Evolutionary conservation across 2,797 vertebrate species (phyloP).

Genomic region (Pangasius mekongensis): DNA sequence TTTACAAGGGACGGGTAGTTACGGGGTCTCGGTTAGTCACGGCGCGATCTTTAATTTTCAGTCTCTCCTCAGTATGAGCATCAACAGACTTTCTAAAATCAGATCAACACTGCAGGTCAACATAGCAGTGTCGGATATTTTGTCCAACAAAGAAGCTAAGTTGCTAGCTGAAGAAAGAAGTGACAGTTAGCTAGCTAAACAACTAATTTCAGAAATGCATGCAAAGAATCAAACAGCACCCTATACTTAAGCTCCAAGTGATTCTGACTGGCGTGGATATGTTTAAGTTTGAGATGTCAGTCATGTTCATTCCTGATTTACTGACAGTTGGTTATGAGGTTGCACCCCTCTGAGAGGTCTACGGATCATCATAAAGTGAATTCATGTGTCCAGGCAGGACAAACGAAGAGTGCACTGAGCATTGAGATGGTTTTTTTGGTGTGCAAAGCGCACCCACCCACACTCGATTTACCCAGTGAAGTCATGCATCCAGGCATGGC

Average conservation of each 20-base stretch:
- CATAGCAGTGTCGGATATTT: neutral
- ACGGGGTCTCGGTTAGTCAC: no score
- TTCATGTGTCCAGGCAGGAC: neutral
- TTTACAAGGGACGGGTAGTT: no score
- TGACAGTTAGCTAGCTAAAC: neutral
- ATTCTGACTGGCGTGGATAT: no score
- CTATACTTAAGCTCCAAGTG: no score
- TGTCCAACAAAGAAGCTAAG: neutral
- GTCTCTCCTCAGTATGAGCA: no score
- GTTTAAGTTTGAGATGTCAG: neutral
- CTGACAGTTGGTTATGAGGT: neutral
- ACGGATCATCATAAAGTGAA: neutral
- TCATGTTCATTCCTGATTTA: neutral
- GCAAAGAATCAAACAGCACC: no score
- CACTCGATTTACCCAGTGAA: neutral
- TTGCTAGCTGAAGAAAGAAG: neutral
- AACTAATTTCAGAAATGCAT: neutral
- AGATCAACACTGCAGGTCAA: no score
- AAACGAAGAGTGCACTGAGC: neutral
- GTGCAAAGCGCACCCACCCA: neutral
- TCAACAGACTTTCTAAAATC: no score
- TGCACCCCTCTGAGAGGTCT: neutral
- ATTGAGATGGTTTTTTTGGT: neutral
- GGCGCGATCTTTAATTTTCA: no score
- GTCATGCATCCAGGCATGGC: no score